Evolutionary conservation across 2,113 vertebrate species (phyloP).

Genomic region (Varanus komodoensis): DNA sequence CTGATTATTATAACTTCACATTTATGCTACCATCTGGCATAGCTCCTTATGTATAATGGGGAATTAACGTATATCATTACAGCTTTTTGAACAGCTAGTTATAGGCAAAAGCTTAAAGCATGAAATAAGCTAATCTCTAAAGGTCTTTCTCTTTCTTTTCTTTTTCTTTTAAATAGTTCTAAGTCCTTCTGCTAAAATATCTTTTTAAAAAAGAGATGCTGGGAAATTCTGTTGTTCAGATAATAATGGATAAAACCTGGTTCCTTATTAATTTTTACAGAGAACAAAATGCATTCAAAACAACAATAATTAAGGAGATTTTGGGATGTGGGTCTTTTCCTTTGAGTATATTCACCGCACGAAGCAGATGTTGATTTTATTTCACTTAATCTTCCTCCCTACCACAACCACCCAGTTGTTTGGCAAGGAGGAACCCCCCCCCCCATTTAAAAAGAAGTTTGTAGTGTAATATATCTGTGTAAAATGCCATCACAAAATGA

Average conservation of each 20-base stretch:
- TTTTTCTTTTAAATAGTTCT: conserved; percentile 21
- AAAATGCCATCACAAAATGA: not conserved
- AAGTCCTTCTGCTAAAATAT: conserved; percentile 1
- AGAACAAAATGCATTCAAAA: not conserved
- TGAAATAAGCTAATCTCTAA: conserved; percentile 11
- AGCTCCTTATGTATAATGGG: not conserved
- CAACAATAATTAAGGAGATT: conserved; percentile 2
- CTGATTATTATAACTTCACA: not conserved
- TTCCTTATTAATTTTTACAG: not conserved
- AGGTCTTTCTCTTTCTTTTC: not conserved
- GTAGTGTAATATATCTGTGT: not conserved
- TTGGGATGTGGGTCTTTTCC: not conserved
- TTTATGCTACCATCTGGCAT: conserved; percentile 14
- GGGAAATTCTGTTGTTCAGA: not conserved
- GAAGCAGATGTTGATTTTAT: conserved; percentile 8
- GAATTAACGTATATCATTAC: not conserved
- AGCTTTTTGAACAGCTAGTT: not conserved
- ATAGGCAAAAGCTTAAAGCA: not conserved
- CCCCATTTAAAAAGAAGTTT: not conserved
- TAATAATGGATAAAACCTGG: not conserved
- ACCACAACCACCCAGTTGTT: too few relatives aligned
- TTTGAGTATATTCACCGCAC: not conserved
- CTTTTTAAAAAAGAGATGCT: not conserved
- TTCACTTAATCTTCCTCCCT: not conserved
- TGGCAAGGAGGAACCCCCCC: not conserved